phyloP scores from a whole-genome alignment of 2,113 vertebrate genomes.

The Ranitomeya imitator region DNA sequence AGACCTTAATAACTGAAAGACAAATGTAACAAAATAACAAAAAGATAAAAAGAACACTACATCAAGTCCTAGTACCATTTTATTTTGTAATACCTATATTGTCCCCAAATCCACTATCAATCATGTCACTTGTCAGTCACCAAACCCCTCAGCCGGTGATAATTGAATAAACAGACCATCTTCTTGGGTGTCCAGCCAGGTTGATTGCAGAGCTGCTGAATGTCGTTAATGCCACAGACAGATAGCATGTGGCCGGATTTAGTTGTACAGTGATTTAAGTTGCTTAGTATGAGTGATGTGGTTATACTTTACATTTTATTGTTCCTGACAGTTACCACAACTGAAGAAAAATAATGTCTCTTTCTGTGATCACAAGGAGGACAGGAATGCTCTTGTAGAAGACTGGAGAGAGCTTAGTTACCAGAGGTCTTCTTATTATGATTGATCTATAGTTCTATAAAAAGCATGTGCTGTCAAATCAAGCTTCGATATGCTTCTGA shows the following conservation, averaged over 20 bases:
- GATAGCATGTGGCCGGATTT: too few relatives aligned
- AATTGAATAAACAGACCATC: neutral
- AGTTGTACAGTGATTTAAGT: neutral
- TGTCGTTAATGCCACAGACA: neutral
- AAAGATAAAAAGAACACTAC: too few relatives aligned
- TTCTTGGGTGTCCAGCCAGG: neutral
- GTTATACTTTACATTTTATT: neutral
- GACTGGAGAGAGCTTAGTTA: neutral
- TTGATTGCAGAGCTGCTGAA: neutral
- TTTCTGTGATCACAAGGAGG: neutral
- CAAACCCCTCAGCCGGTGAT: neutral
- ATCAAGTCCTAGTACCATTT: too few relatives aligned
- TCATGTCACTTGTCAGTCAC: neutral
- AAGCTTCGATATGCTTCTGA: neutral
- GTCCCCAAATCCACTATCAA: too few relatives aligned
- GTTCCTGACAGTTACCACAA: neutral
- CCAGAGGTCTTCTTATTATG: neutral
- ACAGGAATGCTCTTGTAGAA: neutral
- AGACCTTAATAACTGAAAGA: too few relatives aligned
- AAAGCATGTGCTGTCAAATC: neutral
- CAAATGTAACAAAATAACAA: too few relatives aligned
- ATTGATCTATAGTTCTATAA: neutral
- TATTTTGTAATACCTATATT: too few relatives aligned
- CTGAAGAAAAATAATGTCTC: neutral
- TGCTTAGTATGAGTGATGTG: neutral